Evolutionary conservation across 1,140 invertebrate genomes (phyloP).

Genomic region (Samia ricini): DNA sequence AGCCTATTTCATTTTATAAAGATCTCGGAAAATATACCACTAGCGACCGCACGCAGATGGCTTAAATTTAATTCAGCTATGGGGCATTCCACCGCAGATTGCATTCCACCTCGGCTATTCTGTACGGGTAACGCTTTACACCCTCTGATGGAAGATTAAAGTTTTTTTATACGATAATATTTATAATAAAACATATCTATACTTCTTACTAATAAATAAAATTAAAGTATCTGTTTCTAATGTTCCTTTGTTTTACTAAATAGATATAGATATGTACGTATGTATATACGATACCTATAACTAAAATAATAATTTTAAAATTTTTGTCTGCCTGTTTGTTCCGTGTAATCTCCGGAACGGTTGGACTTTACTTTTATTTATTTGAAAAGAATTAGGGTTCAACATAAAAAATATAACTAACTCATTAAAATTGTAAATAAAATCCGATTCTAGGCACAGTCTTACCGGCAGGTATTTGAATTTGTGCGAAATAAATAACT

Average conservation of each 20-base stretch:
- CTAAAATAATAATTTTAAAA: too few relatives aligned
- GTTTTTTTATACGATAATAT: conserved; percentile 2
- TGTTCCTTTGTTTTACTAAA: background rate
- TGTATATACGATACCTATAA: too few relatives aligned
- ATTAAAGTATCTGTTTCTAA: background rate
- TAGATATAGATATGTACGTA: background rate
- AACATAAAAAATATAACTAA: too few relatives aligned
- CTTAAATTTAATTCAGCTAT: conserved; percentile 63
- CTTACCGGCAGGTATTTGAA: too few relatives aligned
- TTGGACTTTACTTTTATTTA: too few relatives aligned
- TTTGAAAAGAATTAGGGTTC: too few relatives aligned
- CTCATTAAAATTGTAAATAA: too few relatives aligned
- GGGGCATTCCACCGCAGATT: conserved; percentile 67
- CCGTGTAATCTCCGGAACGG: too few relatives aligned
- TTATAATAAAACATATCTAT: background rate
- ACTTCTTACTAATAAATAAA: background rate
- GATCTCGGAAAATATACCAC: background rate
- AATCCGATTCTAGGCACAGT: too few relatives aligned
- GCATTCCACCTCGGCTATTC: conserved; percentile 50
- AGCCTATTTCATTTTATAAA: background rate
- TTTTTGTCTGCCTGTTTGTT: too few relatives aligned
- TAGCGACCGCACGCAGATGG: conserved; percentile 42
- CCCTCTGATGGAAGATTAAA: conserved; percentile 44
- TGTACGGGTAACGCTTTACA: conserved; percentile 34
- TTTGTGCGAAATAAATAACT: too few relatives aligned